phyloP scores from a whole-genome alignment of 2,113 vertebrate species.

The Setophaga petechia region DNA sequence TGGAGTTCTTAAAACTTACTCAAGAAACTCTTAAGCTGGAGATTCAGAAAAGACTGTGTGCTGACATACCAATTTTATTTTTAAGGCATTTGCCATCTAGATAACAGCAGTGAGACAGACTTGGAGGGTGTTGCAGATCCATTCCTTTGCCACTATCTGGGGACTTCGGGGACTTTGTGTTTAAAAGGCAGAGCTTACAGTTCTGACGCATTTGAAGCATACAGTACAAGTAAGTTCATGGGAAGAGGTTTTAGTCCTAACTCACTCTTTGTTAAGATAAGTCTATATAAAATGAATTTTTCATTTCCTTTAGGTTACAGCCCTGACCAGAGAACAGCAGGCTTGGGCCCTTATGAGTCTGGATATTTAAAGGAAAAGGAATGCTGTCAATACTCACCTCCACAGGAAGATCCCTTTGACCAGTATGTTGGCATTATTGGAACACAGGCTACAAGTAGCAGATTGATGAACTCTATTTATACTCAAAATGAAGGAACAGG shows the following conservation, averaged over 20 bases:
- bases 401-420: conserved; percentile 80
- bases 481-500: conserved; percentile 68
- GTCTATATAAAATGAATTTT: not conserved
- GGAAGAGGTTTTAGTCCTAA: not conserved
- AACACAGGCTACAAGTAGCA: conserved; percentile 37
- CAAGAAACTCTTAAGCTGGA: not conserved
- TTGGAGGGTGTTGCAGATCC: conserved; percentile 86
- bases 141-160: conserved; percentile 86
- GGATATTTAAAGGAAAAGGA: conserved; percentile 79
- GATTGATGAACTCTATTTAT: conserved; percentile 53
- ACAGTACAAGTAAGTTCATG: conserved; percentile 62
- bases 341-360: conserved; percentile 75
- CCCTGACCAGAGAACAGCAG: conserved; percentile 74
- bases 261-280: not conserved
- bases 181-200: conserved; percentile 78
- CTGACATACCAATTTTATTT: conserved; percentile 17
- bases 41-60: not conserved
- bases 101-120: conserved; percentile 88
- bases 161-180: conserved; percentile 78
- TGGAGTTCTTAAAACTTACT: not conserved
- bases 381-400: conserved; percentile 62
- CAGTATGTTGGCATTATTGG: conserved; percentile 22
- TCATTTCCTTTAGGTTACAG: conserved; percentile 72
- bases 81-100: conserved; percentile 85
- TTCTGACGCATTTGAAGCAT: conserved; percentile 75